These are phyloP conservation scores for Sphaerophoria rueppellii DNA, from an alignment of 2,888 invertebrate species.

Conservation along the genomic window DNA sequence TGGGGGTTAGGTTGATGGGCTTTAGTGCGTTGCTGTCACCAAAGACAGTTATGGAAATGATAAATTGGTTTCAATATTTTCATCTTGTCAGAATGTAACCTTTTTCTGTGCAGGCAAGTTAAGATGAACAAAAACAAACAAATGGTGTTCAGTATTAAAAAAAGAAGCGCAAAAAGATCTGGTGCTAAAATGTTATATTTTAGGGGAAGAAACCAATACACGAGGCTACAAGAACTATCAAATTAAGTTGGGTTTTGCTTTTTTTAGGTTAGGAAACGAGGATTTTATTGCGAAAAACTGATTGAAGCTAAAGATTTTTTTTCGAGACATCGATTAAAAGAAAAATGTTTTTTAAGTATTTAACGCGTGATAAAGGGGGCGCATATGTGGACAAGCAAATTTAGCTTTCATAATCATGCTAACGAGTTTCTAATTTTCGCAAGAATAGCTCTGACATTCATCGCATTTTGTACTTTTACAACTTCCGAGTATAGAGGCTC, in stretches of 20 bases:
- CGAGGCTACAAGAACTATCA: too few relatives aligned
- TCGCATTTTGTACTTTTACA: too few relatives aligned
- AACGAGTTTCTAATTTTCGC: too few relatives aligned
- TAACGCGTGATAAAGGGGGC: too few relatives aligned
- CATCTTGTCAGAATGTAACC: constrained; percentile 34
- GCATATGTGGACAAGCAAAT: too few relatives aligned
- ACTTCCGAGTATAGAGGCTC: too few relatives aligned
- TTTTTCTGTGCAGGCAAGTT: constrained; percentile 9
- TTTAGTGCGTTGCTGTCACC: constrained; percentile 67
- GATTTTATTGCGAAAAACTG: constrained; percentile 39
- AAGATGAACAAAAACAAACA: constrained; percentile 1
- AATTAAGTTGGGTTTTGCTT: not conserved
- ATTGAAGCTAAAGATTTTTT: too few relatives aligned
- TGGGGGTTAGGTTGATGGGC: not conserved
- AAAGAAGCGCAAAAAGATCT: constrained; percentile 12
- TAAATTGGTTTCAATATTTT: constrained; percentile 60
- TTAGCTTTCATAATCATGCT: too few relatives aligned
- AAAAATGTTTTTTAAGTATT: too few relatives aligned
- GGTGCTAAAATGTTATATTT: constrained; percentile 2
- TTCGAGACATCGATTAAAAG: too few relatives aligned
- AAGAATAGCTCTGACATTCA: too few relatives aligned
- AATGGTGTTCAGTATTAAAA: constrained; percentile 9
- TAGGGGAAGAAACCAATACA: not conserved
- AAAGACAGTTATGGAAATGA: constrained; percentile 71
- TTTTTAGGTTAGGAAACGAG: constrained; percentile 28